A percentile compares a stretch with the other conserved stretches of the same genome.
phyloP scores from a whole-genome alignment of 2,113 vertebrate genomes.

The Pungitius pungitius region DNA sequence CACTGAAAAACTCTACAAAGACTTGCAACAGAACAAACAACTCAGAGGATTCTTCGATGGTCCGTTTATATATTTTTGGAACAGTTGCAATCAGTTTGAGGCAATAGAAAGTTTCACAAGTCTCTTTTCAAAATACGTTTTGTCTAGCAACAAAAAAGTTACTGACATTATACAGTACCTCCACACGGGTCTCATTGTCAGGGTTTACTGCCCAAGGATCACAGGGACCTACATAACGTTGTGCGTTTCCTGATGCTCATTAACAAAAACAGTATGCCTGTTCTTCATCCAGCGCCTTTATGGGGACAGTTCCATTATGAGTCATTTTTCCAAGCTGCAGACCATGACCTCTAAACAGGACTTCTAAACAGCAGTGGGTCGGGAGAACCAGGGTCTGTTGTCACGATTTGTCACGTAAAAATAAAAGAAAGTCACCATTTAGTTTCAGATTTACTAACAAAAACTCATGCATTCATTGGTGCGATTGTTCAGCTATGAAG shows the following conservation, averaged over 20 bases:
- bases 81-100: slow-evolving; percentile 83
- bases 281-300: slow-evolving; percentile 61
- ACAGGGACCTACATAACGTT: slow-evolving; percentile 77
- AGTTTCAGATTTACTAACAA: slow-evolving; percentile 45
- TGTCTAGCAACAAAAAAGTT: slow-evolving; percentile 80
- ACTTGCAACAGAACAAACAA: slow-evolving; percentile 60
- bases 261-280: slow-evolving; percentile 71
- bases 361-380: slow-evolving; percentile 71
- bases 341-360: slow-evolving; percentile 66
- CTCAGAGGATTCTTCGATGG: slow-evolving; percentile 72
- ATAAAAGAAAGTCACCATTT: slow-evolving; percentile 21
- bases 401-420: slow-evolving; percentile 43
- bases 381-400: slow-evolving; percentile 74
- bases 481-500: slow-evolving; percentile 15
- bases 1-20: neutral
- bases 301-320: slow-evolving; percentile 55
- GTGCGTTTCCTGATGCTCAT: slow-evolving; percentile 71
- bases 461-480: slow-evolving; percentile 54
- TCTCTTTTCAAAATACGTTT: slow-evolving; percentile 81
- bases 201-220: slow-evolving; percentile 77
- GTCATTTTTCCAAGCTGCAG: slow-evolving; percentile 67
- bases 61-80: slow-evolving; percentile 82
- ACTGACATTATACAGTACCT: slow-evolving; percentile 69
- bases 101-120: slow-evolving; percentile 85
- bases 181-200: slow-evolving; percentile 77